A percentile compares a stretch with the other conserved stretches of the same genome.
Conservation (phyloP, 2,113 vertebrate genomes). For the Poicephalus gulielmi region DNA sequence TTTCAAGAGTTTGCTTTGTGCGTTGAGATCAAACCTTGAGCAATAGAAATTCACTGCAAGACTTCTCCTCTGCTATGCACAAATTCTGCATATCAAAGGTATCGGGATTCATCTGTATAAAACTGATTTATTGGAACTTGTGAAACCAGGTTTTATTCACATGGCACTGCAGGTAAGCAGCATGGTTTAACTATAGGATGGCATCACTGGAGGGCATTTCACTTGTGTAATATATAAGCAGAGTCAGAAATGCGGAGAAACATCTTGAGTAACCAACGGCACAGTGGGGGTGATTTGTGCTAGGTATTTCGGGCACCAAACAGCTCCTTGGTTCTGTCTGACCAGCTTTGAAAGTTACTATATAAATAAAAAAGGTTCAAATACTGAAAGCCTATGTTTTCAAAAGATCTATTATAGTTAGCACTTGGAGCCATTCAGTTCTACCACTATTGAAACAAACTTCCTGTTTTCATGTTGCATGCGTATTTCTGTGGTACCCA, state of each 20-base stretch:
- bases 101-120: not conserved
- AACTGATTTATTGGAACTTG: not conserved
- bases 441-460: not conserved
- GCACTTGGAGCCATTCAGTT: not conserved
- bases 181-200: not conserved
- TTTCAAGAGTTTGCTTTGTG: slow-evolving; percentile 32
- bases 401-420: not conserved
- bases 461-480: not conserved
- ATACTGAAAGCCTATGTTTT: not conserved
- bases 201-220: not conserved
- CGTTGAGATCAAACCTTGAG: slow-evolving; percentile 11
- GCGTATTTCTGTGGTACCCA: not conserved
- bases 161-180: not conserved
- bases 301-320: not conserved
- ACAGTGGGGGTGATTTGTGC: not conserved
- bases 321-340: not conserved
- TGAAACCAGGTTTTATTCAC: not conserved
- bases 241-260: not conserved
- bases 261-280: not conserved
- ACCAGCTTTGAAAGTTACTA: not conserved
- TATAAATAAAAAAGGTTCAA: not conserved
- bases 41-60: slow-evolving; percentile 32
- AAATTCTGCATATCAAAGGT: slow-evolving; percentile 45
- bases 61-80: not conserved
- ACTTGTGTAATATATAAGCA: not conserved